A percentile compares a stretch with the other conserved stretches of the same genome.
These are phyloP conservation scores for Gopherus flavomarginatus DNA, from an alignment of 2,113 vertebrate species.

Conservation along the genomic window DNA sequence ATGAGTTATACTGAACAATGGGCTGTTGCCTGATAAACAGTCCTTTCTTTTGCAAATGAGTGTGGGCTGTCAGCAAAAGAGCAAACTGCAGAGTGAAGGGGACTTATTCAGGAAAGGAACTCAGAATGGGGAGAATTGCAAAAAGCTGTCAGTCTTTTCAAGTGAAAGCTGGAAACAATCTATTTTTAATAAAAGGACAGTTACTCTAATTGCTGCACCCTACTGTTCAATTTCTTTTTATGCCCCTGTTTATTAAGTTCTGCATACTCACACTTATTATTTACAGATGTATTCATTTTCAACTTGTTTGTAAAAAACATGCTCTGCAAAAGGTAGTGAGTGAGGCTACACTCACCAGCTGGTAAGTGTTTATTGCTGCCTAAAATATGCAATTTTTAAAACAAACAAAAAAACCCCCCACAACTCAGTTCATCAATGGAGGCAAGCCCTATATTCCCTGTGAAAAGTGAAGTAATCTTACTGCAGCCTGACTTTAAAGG, in stretches of 20 bases:
- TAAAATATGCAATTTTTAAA: slow-evolving; percentile 71
- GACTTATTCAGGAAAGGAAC: slow-evolving; percentile 2
- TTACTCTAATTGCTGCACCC: slow-evolving; percentile 77
- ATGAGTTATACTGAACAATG: not conserved
- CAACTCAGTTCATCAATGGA: slow-evolving; percentile 17
- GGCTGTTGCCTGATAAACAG: not conserved
- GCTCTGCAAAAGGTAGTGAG: slow-evolving; percentile 69
- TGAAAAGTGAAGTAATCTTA: slow-evolving; percentile 42
- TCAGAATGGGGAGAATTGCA: slow-evolving; percentile 51
- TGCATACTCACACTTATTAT: slow-evolving; percentile 78
- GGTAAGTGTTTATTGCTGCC: slow-evolving; percentile 69
- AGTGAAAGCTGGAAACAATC: slow-evolving; percentile 75
- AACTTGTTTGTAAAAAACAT: slow-evolving; percentile 76
- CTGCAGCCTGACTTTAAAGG: not conserved
- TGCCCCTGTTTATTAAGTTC: slow-evolving; percentile 81
- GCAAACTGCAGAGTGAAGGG: not conserved
- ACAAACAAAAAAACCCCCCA: slow-evolving; percentile 53
- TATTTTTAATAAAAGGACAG: slow-evolving; percentile 81
- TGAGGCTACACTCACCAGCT: slow-evolving; percentile 50
- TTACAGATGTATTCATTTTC: slow-evolving; percentile 80
- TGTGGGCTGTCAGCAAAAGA: not conserved
- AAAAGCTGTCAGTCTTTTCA: slow-evolving; percentile 61
- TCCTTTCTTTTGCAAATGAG: not conserved
- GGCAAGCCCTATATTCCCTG: slow-evolving; percentile 41
- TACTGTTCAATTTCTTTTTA: slow-evolving; percentile 82